Conservation (phyloP, 2,888 invertebrate genomes). For the Tubulanus polymorphus region DNA sequence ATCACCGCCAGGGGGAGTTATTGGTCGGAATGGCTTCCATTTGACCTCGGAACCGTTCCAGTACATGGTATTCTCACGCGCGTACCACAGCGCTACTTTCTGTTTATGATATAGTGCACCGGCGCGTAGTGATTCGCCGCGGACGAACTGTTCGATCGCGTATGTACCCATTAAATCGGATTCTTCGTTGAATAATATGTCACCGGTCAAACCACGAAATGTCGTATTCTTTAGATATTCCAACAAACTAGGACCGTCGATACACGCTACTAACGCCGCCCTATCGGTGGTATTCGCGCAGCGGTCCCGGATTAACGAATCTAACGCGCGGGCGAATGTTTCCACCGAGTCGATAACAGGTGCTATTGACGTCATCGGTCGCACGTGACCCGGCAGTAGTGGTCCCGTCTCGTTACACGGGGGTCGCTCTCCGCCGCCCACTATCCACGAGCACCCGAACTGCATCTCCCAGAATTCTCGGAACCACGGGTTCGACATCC, state of each 20-base stretch:
- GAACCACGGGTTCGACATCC: constrained; percentile 24
- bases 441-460: constrained; percentile 15
- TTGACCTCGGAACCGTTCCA: background rate
- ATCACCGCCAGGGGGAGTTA: constrained; percentile 5
- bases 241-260: constrained; percentile 8
- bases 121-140: too few relatives aligned
- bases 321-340: constrained; percentile 21
- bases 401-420: background rate
- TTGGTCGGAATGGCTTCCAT: too few relatives aligned
- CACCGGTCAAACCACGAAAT: constrained; percentile 16
- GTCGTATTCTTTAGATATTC: constrained; percentile 11
- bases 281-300: constrained; percentile 11
- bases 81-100: constrained; percentile 1
- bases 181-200: constrained; percentile 17
- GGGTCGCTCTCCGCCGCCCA: background rate
- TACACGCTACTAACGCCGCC: constrained; percentile 7
- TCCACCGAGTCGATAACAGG: constrained; percentile 22
- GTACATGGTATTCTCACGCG: background rate
- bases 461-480: constrained; percentile 15
- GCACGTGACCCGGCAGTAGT: constrained; percentile 10
- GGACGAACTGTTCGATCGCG: too few relatives aligned
- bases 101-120: constrained; percentile 7
- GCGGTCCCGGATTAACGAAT: constrained; percentile 7
- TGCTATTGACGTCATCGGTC: constrained; percentile 19
- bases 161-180: too few relatives aligned